phyloP scores from a whole-genome alignment of 2,797 vertebrate genomes.

The Brachyrhaphis roseni region DNA sequence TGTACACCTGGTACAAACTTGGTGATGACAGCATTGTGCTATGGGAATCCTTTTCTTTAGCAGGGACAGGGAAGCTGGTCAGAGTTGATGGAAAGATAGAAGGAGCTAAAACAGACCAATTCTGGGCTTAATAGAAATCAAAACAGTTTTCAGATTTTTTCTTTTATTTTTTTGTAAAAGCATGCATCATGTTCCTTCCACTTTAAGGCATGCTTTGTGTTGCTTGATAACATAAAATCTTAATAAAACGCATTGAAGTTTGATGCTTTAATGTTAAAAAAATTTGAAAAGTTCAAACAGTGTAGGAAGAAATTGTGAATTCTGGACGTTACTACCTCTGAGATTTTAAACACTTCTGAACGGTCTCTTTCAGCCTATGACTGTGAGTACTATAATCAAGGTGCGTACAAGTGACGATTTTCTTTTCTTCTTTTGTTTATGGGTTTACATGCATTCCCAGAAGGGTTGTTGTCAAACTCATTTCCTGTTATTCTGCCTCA shows the following conservation, averaged over 20 bases:
- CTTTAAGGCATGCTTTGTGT: neutral
- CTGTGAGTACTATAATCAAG: conserved; percentile 98
- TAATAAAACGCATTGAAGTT: neutral
- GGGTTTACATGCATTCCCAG: conserved; percentile 1
- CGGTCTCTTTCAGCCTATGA: conserved; percentile 88
- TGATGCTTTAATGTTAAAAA: neutral
- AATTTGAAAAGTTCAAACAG: neutral
- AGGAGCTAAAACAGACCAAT: neutral
- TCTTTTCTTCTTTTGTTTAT: conserved; percentile 3
- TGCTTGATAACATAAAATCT: neutral
- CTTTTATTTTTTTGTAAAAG: neutral
- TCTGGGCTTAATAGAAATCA: neutral
- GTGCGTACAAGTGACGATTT: conserved; percentile 74
- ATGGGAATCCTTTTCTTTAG: neutral
- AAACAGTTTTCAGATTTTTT: neutral
- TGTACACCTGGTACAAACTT: neutral
- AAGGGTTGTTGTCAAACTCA: conserved; percentile 12
- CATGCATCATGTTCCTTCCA: neutral
- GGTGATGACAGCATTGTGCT: neutral
- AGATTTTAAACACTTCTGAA: conserved; percentile 15
- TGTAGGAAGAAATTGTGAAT: neutral
- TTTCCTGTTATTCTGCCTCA: conserved; percentile 29
- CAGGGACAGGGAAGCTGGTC: neutral
- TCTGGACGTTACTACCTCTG: conserved; percentile 19
- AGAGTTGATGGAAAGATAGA: neutral